Base-by-base conservation (phyloP, 2,797 vertebrate species). In the Pitangus sulphuratus region DNA sequence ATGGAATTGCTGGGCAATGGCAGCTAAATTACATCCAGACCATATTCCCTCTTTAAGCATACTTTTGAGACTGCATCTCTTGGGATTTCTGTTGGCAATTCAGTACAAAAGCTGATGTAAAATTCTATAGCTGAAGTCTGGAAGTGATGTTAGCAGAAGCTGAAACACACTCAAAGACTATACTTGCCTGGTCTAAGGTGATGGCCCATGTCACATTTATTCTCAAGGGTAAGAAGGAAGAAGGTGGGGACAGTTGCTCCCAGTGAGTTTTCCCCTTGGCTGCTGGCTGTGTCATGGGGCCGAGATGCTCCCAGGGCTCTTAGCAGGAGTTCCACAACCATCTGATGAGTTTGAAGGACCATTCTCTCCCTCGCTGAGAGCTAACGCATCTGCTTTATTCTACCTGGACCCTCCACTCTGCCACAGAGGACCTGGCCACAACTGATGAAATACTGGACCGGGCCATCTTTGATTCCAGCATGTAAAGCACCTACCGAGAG, bases 1-100 rank as follows among this genome's bases (percentile, higher is more conserved):
- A n/a, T 68, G 56, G 80, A 92, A 87, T 93, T 94, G 87, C 69
- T 92, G 84, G 62, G 51, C 79, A 93, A 62, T 71, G 74, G 86
- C 76, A 95, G 76, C 79, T 86, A 93, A 86, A 91, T 94, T 94
- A 71, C 78, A 87, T 66, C 92, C 94, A 94, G 77, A 91, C 44
- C 22, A n/a, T 87, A 89, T 66, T 92, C 48, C 45, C 48, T 77
- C 81, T 83, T 64, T 60, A 89, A 85, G 24, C 45, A 53, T 8
- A 40, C 75, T 93, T 92, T 57, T 60, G 78, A 93, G 93, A 64
- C 42, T 1, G 1, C 39, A 57, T 68, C 64, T 91, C 64, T 33
- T 33, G 81, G 37, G 81, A 74, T 80, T 82, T 82, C 31, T 90
- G 24, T 48, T 57, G 71, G 56, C 53, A 77, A 44, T 71, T 65